These are phyloP conservation scores for Aphelenchoides fujianensis DNA, from an alignment of 1,140 invertebrate genomes.

Conservation along the genomic window DNA sequence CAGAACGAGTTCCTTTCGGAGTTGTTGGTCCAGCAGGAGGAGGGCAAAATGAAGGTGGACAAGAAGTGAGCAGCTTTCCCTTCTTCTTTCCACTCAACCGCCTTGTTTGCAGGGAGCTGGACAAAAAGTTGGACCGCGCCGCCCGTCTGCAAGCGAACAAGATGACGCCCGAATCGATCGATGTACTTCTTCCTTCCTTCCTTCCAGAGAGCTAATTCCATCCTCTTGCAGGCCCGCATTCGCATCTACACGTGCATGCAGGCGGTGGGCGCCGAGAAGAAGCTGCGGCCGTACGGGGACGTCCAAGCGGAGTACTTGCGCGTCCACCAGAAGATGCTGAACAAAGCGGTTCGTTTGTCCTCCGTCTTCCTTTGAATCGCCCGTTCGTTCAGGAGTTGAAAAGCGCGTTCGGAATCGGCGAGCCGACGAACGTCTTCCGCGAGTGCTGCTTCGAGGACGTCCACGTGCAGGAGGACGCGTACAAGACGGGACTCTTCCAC, in stretches of 20 bases:
- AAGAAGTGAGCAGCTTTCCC: background rate
- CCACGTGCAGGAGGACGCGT: background rate
- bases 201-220: background rate
- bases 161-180: background rate
- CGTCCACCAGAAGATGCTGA: background rate
- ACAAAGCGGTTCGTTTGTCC: background rate
- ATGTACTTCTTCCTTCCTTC: too few species aligned
- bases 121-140: background rate
- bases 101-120: background rate
- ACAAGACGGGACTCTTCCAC: background rate
- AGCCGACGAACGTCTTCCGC: background rate
- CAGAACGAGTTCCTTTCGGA: background rate
- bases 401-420: background rate
- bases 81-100: too few species aligned
- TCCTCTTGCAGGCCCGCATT: background rate
- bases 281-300: background rate
- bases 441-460: background rate
- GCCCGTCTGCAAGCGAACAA: background rate
- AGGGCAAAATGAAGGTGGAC: background rate
- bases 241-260: background rate
- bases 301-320: background rate
- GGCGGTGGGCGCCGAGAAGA: background rate
- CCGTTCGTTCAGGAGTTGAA: background rate
- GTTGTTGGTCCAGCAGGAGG: background rate
- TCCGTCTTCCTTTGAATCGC: background rate